phyloP scores from a whole-genome alignment of 2,113 vertebrate genomes.

The Oreochromis spilurus region DNA sequence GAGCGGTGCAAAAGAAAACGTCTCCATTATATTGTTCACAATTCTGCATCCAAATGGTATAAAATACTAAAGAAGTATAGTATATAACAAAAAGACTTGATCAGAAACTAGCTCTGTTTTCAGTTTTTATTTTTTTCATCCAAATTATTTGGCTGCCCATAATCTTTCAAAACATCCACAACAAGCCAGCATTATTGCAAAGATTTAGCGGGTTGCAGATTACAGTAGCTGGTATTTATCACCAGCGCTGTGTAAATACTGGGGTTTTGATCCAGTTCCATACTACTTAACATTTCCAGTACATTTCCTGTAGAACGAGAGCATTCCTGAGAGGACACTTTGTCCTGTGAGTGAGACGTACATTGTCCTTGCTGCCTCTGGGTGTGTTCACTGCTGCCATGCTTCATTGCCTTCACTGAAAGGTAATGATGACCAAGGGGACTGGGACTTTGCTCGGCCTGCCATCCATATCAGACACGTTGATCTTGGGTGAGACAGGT shows the following conservation, averaged over 20 bases:
- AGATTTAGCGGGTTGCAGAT: neutral
- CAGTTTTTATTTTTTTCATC: neutral
- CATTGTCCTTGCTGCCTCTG: constrained; percentile 41
- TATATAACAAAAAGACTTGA: neutral
- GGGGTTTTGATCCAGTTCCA: neutral
- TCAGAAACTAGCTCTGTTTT: neutral
- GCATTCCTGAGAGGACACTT: constrained; percentile 27
- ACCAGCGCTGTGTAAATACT: neutral
- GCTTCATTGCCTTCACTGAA: constrained; percentile 50
- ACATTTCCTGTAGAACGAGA: neutral
- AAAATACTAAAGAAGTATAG: neutral
- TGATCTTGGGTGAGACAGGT: constrained; percentile 37
- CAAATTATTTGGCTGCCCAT: neutral
- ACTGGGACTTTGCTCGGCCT: constrained; percentile 44
- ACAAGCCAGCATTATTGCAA: neutral
- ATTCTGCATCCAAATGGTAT: neutral
- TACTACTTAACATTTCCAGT: constrained; percentile 1
- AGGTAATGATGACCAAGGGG: constrained; percentile 64
- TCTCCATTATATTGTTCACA: neutral
- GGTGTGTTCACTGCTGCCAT: constrained; percentile 42
- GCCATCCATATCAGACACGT: constrained; percentile 40
- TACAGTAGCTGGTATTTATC: neutral
- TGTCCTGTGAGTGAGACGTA: constrained; percentile 45
- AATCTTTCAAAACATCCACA: neutral
- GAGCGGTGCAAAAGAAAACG: neutral